These are phyloP conservation scores for Pygocentrus nattereri DNA, from an alignment of 2,797 vertebrate genomes.

Conservation along the genomic window DNA sequence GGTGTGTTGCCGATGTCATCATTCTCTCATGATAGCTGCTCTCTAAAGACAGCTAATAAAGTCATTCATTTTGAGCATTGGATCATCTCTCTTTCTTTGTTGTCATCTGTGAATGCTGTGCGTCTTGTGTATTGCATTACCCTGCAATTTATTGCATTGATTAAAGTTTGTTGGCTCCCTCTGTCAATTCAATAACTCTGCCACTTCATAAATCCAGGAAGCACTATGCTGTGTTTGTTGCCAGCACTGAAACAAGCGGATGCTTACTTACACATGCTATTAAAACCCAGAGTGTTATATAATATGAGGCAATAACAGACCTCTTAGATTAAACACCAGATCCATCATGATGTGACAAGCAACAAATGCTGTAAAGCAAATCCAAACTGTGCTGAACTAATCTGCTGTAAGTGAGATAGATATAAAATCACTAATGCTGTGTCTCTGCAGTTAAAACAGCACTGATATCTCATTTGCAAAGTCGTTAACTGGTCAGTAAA, in stretches of 20 bases:
- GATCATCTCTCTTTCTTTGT: slow-evolving; percentile 33
- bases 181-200: slow-evolving; percentile 51
- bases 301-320: slow-evolving; percentile 35
- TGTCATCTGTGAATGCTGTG: slow-evolving; percentile 32
- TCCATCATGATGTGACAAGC: slow-evolving; percentile 22
- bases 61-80: slow-evolving; percentile 10
- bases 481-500: slow-evolving; percentile 18
- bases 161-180: slow-evolving; percentile 54
- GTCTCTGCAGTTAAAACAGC: slow-evolving; percentile 13
- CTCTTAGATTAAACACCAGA: slow-evolving; percentile 41
- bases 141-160: slow-evolving; percentile 48
- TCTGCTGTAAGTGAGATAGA: slow-evolving; percentile 17
- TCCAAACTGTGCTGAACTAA: slow-evolving; percentile 5
- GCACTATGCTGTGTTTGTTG: slow-evolving; percentile 33
- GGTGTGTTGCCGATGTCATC: not conserved
- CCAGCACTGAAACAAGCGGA: slow-evolving; percentile 34
- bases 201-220: slow-evolving; percentile 46
- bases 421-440: slow-evolving; percentile 15
- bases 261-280: slow-evolving; percentile 43
- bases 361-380: slow-evolving; percentile 23
- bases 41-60: slow-evolving; percentile 3
- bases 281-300: slow-evolving; percentile 32
- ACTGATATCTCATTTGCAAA: slow-evolving; percentile 1
- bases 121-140: slow-evolving; percentile 47
- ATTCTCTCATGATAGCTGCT: slow-evolving; percentile 5